Percentiles rank a stretch among this genome's conserved stretches.
phyloP scores from a whole-genome alignment of 2,113 vertebrate species.

The Platycercus adscitus region DNA sequence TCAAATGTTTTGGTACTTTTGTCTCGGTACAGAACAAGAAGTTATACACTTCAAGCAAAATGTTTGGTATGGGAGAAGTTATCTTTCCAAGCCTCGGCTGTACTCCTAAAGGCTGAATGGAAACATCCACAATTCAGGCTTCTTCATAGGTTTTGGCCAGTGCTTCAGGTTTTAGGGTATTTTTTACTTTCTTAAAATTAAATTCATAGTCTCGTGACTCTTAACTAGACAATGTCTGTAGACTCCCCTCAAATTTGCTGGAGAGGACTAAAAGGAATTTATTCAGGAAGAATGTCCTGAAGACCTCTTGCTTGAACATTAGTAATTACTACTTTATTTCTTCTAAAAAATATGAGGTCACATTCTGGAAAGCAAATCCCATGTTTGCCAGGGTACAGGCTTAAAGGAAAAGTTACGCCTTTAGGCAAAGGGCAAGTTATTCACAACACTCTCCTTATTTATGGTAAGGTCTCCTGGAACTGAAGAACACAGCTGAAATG shows the following conservation, averaged over 20 bases:
- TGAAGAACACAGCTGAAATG: neutral
- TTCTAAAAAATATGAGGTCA: neutral
- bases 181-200: neutral
- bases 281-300: neutral
- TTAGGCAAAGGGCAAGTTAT: neutral
- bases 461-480: neutral
- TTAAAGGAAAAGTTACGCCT: neutral
- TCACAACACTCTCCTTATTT: neutral
- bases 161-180: neutral
- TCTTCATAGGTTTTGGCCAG: neutral
- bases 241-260: neutral
- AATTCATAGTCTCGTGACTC: neutral
- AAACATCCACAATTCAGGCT: neutral
- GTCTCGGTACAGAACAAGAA: neutral
- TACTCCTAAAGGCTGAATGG: neutral
- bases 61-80: neutral
- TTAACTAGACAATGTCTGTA: neutral
- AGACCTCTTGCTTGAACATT: neutral
- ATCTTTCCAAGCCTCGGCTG: neutral
- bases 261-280: neutral
- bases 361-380: neutral
- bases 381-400: neutral
- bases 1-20: neutral
- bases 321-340: neutral
- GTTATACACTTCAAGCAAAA: neutral